phyloP scores from a whole-genome alignment of 2,797 vertebrate genomes.

The Odontamblyopus rebecca region DNA sequence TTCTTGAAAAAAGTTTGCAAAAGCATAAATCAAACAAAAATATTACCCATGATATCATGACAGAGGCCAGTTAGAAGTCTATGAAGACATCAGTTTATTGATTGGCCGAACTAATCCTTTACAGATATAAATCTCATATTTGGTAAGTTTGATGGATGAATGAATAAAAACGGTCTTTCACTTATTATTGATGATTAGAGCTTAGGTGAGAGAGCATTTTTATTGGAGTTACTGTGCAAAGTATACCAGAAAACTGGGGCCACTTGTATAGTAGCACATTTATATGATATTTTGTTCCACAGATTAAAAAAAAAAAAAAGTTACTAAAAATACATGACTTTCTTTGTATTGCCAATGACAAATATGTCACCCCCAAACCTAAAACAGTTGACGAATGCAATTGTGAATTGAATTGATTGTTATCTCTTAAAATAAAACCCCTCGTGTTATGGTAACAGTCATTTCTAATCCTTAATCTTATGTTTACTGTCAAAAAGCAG shows the following conservation, averaged over 20 bases:
- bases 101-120: not conserved
- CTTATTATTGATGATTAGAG: too few species aligned
- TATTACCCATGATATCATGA: too few species aligned
- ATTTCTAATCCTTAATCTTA: slow-evolving; percentile 14
- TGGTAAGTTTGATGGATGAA: not conserved
- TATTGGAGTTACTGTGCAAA: not conserved
- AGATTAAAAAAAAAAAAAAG: not conserved
- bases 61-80: too few species aligned
- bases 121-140: not conserved
- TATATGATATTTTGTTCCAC: not conserved
- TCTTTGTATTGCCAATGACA: not conserved
- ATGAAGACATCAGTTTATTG: not conserved
- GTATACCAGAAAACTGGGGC: not conserved
- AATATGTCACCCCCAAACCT: not conserved
- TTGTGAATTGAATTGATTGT: not conserved
- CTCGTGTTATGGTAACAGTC: slow-evolving; percentile 15
- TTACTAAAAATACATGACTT: not conserved
- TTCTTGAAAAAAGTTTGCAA: too few species aligned
- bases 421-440: slow-evolving; percentile 16
- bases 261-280: not conserved
- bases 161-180: too few species aligned
- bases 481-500: slow-evolving; percentile 39
- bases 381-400: not conserved
- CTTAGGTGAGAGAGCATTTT: too few species aligned
- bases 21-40: too few species aligned